Evolutionary conservation across 1,140 invertebrate species (phyloP).

Genomic region (Rhopalosiphum maidis): DNA sequence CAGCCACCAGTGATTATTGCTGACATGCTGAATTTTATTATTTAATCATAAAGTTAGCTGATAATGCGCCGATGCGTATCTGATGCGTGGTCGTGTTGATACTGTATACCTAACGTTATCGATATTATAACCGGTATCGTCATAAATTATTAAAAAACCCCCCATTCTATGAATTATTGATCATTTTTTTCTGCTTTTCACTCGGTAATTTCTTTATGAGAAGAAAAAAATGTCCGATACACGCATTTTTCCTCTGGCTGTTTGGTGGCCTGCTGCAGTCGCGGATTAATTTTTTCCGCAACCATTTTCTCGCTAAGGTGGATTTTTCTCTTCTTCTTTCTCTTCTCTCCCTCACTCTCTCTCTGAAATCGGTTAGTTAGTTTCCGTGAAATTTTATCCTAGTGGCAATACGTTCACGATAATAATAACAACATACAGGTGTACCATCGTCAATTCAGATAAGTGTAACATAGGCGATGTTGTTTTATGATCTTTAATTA

Average conservation of each 20-base stretch:
- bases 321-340: neutral
- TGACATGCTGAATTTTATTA: neutral
- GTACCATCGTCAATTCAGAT: neutral
- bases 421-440: neutral
- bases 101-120: neutral
- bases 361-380: neutral
- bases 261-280: neutral
- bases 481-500: neutral
- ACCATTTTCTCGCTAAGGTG: neutral
- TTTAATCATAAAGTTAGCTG: neutral
- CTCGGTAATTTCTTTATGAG: neutral
- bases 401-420: neutral
- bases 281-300: neutral
- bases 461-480: neutral
- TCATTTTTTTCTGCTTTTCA: slow-evolving; percentile 9
- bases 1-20: neutral
- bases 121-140: neutral
- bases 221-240: neutral
- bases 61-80: neutral
- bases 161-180: neutral
- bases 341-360: too few relatives aligned
- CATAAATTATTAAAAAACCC: neutral
- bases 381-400: neutral
- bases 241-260: slow-evolving; percentile 1
- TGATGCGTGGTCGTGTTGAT: neutral